Base-by-base conservation (phyloP, 2,888 invertebrate species). In the Neoscelio sp. region DNA sequence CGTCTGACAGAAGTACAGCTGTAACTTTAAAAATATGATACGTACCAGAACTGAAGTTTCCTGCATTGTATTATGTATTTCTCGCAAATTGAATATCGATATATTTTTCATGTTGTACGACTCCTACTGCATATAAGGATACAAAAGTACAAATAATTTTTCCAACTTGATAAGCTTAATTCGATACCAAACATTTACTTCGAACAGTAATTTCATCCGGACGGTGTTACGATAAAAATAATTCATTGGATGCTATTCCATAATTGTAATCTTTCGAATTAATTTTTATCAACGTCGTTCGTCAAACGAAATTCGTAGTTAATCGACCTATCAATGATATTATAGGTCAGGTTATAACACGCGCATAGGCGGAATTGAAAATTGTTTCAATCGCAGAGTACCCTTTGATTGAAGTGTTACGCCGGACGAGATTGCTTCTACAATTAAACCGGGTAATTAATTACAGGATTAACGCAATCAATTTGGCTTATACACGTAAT, bases 381-480 rank as follows among this genome's bases (percentile, higher is more conserved):
- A 82, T 80, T 68, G 38, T 68, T 68, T 58, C 35, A 56, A 48
- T 70, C 65, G 60, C 60, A 68, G 35, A 56, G 18, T 40, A 48
- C 33, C 42, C 48, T 71, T 71, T 68, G 74, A 77, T 76, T 80
- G 65, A 74, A 67, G 18, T 56, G 38, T 56, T 28, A 44, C 54
- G 13, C 15, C 15, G 46, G 20, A 44, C 26, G 50, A 48, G 48
- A 54, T 71, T 67, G 56, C 80, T 70, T 77, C 77, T 84, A 82
- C 84, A 83, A 85, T 85, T 84, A 85, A 80, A 78, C 48, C 44
- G 70, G 80, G 80, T 83, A 83, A 85, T 85, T 84, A 85, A 84
- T 86, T 82, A 79, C 73, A 80, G 80, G 78, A 83, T 84, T 82
- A 83, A 84, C 80, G 64, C 79, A 81, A 80, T 80, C 76, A 68